phyloP scores from a whole-genome alignment of 2,113 vertebrate genomes.

The Dissostichus mawsoni region DNA sequence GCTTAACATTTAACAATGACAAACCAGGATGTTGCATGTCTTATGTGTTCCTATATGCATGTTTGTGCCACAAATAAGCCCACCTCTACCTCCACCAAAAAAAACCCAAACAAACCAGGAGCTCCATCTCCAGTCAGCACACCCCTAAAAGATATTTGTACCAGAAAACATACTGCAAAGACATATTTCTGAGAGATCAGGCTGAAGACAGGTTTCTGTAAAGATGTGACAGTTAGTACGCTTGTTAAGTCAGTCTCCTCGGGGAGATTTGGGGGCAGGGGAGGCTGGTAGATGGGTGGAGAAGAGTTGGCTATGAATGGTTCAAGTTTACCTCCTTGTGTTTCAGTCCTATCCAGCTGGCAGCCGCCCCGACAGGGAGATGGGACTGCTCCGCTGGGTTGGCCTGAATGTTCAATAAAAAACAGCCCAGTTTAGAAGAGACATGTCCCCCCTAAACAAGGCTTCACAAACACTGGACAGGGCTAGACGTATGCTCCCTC shows the following conservation, averaged over 20 bases:
- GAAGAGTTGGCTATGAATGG: conserved; percentile 58
- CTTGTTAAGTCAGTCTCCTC: conserved; percentile 54
- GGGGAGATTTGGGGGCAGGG: conserved; percentile 33
- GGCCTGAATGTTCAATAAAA: conserved; percentile 81
- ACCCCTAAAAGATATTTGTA: conserved; percentile 25
- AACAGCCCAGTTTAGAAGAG: conserved; percentile 80
- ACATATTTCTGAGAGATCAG: conserved; percentile 27
- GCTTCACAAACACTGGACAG: conserved; percentile 53
- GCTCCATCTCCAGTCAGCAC: conserved; percentile 29
- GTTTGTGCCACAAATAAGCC: conserved; percentile 21
- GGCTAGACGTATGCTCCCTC: conserved; percentile 24
- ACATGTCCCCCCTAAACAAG: conserved; percentile 63
- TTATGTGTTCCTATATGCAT: conserved; percentile 25
- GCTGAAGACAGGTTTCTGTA: conserved; percentile 41
- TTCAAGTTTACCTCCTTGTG: conserved; percentile 79
- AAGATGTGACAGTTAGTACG: conserved; percentile 58
- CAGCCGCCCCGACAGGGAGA: conserved; percentile 75
- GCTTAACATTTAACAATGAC: not conserved
- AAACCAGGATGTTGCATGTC: conserved; percentile 1
- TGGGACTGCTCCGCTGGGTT: conserved; percentile 81
- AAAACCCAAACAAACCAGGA: conserved; percentile 16
- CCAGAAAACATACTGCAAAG: conserved; percentile 37
- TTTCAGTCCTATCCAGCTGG: conserved; percentile 81
- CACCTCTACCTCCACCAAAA: conserved; percentile 44
- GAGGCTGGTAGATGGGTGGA: conserved; percentile 53